phyloP scores from a whole-genome alignment of 2,113 vertebrate genomes.

The Hydropotes inermis region DNA sequence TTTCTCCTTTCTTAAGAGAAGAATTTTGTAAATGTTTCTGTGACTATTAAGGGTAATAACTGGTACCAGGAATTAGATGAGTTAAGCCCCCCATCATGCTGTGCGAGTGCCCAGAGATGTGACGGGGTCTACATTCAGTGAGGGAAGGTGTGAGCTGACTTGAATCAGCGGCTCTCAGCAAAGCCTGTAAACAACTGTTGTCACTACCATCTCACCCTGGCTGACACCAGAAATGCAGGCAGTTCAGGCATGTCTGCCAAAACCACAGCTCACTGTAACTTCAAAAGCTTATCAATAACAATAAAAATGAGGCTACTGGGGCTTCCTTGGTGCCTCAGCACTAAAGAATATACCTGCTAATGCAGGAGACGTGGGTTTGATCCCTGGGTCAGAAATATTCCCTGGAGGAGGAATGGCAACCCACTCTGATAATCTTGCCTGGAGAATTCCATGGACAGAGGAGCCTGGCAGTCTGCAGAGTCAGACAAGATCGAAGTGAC shows the following conservation, averaged over 20 bases:
- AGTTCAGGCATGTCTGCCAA: rapidly evolving
- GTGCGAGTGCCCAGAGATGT: too few relatives aligned
- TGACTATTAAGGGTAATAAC: neutral
- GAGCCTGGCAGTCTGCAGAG: neutral
- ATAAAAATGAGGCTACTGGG: neutral
- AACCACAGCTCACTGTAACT: neutral
- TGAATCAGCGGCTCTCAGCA: neutral
- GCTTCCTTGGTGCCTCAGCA: neutral
- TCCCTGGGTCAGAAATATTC: neutral
- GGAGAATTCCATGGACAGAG: neutral
- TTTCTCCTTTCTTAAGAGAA: neutral
- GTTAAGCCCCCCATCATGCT: neutral
- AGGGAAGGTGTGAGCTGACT: neutral
- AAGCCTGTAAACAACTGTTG: rapidly evolving
- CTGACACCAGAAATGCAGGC: neutral
- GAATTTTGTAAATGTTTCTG: neutral
- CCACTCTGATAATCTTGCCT: neutral
- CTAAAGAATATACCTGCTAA: neutral
- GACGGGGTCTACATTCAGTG: rapidly evolving
- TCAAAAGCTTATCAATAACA: neutral
- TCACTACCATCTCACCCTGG: rapidly evolving
- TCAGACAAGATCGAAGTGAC: neutral
- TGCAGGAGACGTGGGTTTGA: neutral
- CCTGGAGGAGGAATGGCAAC: neutral
- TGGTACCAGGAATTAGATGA: too few relatives aligned